Evolutionary conservation across 2,113 vertebrate species (phyloP).

Genomic region (Zapus hudsonius): DNA sequence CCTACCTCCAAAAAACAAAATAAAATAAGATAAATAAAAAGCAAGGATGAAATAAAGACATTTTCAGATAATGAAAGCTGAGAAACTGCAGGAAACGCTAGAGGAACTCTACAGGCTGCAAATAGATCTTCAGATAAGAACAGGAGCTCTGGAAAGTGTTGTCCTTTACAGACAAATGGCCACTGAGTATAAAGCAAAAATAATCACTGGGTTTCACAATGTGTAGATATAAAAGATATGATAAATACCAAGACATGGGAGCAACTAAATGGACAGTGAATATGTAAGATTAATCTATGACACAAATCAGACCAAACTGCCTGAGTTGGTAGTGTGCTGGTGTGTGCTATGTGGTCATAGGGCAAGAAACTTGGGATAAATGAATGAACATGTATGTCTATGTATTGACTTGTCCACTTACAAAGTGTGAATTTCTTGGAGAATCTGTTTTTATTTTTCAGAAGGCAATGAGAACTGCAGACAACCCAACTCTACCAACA

Average conservation of each 20-base stretch:
- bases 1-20: too few relatives aligned
- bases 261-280: background rate
- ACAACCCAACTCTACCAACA: too few relatives aligned
- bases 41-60: background rate
- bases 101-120: too few relatives aligned
- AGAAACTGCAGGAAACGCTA: background rate
- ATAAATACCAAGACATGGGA: background rate
- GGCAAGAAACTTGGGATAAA: background rate
- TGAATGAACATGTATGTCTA: background rate
- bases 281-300: background rate
- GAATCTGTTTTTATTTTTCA: too few relatives aligned
- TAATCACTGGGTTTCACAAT: background rate
- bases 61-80: background rate
- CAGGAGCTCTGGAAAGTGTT: background rate
- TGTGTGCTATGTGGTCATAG: too few relatives aligned
- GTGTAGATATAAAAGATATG: background rate
- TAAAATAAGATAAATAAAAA: background rate
- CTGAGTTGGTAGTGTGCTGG: background rate
- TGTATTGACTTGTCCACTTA: background rate
- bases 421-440: background rate
- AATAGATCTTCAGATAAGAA: background rate
- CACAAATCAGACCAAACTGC: background rate
- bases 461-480: too few relatives aligned
- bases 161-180: background rate
- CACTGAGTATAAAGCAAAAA: background rate